A percentile compares a stretch with the other conserved stretches of the same genome.
phyloP scores from a whole-genome alignment of 92 coral and sea anemone genomes.

The Blastomussa wellsi region DNA sequence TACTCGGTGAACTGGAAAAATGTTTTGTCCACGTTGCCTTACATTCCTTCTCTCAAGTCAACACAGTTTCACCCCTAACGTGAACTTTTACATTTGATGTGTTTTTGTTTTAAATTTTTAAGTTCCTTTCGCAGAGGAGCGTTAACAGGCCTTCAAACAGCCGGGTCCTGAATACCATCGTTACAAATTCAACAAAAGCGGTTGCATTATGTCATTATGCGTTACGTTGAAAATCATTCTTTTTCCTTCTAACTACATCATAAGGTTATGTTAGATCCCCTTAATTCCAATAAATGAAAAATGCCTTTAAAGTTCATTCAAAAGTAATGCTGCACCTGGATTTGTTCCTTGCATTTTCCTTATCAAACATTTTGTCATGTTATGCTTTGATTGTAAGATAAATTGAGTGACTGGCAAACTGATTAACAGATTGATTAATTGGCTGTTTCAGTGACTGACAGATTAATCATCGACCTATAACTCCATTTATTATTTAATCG shows the following conservation, averaged over 20 bases:
- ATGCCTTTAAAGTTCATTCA: neutral
- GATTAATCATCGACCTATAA: neutral
- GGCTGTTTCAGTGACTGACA: neutral
- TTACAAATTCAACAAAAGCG: neutral
- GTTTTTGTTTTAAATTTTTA: neutral
- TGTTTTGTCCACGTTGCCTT: neutral
- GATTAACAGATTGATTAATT: neutral
- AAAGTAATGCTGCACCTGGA: neutral
- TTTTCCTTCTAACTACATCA: no score
- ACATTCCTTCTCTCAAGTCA: no score
- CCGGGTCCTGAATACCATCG: neutral
- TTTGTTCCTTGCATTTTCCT: neutral
- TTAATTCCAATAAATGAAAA: neutral
- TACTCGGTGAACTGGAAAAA: neutral
- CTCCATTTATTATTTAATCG: neutral
- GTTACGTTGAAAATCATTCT: neutral
- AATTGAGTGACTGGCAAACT: neutral
- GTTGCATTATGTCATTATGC: neutral
- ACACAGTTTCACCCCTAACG: no score
- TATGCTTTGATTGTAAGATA: neutral
- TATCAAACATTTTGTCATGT: neutral
- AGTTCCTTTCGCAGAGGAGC: neutral
- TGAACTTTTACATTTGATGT: neutral
- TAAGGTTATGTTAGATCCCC: neutral
- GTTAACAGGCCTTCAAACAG: neutral